phyloP scores from a whole-genome alignment of 1,140 invertebrate genomes.

The Goniozus legneri region DNA sequence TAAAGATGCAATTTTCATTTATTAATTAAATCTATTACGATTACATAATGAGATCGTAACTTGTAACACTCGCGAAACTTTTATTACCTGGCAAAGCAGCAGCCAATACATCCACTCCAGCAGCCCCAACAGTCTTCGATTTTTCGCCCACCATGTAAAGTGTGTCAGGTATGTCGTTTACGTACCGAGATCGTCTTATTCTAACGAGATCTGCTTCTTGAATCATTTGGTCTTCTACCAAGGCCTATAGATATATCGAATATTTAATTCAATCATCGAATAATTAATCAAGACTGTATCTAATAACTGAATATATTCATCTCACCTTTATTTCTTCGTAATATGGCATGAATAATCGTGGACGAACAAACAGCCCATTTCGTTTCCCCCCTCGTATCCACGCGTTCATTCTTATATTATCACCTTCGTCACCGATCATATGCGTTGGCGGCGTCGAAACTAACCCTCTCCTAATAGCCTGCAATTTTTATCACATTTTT shows the following conservation, averaged over 20 bases:
- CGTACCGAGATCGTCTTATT: conserved; percentile 66
- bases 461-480: conserved; percentile 78
- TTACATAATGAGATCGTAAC: too few relatives aligned
- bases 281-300: background rate
- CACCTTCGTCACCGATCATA: conserved; percentile 74
- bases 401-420: conserved; percentile 72
- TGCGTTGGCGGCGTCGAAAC: conserved; percentile 82
- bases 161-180: conserved; percentile 84
- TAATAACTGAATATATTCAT: too few relatives aligned
- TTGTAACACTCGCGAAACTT: too few relatives aligned
- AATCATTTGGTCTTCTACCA: conserved; percentile 80
- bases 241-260: conserved; percentile 50
- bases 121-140: conserved; percentile 59
- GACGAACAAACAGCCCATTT: conserved; percentile 79
- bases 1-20: conserved; percentile 32
- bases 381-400: conserved; percentile 79
- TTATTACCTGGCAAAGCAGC: conserved; percentile 59
- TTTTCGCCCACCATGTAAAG: conserved; percentile 87
- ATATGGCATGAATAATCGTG: conserved; percentile 88
- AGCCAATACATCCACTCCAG: conserved; percentile 61
- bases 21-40: conserved; percentile 4
- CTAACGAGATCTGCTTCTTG: conserved; percentile 75
- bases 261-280: too few relatives aligned
- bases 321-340: conserved; percentile 87
- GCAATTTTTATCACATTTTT: conserved; percentile 13